phyloP scores from a whole-genome alignment of 2,888 invertebrate genomes.

The Mimachlamys varia region DNA sequence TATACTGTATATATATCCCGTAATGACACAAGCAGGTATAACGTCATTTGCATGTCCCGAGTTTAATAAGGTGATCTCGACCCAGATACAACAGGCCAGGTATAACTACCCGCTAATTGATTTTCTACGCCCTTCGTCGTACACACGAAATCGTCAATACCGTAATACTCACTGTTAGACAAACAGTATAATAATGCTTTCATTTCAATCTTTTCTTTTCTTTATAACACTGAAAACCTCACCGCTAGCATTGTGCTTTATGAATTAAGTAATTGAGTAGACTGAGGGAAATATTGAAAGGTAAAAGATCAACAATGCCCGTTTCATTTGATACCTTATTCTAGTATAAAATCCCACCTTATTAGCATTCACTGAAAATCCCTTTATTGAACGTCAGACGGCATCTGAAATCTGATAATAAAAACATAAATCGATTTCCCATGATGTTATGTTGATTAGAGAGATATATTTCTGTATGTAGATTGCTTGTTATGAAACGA shows the following conservation, averaged over 20 bases:
- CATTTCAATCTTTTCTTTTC: constrained; percentile 31
- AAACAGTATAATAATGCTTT: constrained; percentile 25
- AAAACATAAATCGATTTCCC: constrained; percentile 20
- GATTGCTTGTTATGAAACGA: no score
- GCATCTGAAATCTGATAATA: neutral
- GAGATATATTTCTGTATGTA: no score
- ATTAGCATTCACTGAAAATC: neutral
- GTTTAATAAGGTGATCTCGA: neutral
- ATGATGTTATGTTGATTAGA: neutral
- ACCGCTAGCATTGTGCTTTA: neutral
- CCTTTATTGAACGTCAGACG: neutral
- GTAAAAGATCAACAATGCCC: neutral
- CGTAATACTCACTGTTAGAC: neutral
- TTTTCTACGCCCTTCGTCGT: neutral
- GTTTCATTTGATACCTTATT: neutral
- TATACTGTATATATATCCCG: neutral
- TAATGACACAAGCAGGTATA: neutral
- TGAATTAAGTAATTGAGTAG: constrained; percentile 19
- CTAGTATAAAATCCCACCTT: neutral
- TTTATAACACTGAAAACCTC: constrained; percentile 12
- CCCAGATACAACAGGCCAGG: neutral
- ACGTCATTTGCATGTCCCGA: neutral
- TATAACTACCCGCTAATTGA: neutral
- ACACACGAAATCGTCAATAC: constrained; percentile 9
- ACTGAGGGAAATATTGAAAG: neutral